Evolutionary conservation across 2,888 invertebrate genomes (phyloP).

Genomic region (Volucella zonaria): DNA sequence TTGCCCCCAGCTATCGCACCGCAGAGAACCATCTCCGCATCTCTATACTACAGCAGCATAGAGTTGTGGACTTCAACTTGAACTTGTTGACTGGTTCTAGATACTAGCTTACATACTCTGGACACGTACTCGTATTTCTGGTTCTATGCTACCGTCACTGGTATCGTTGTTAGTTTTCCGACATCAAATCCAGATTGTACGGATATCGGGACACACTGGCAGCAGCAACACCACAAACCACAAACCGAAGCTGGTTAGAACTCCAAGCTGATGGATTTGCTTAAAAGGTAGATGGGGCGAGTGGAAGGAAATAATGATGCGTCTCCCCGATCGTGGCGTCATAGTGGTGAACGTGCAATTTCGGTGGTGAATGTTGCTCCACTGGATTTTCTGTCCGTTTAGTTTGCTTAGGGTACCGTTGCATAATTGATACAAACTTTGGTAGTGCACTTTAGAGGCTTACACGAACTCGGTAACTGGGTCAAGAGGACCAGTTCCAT

Average conservation of each 20-base stretch:
- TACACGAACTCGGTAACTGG: conserved; percentile 67
- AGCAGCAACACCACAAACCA: conserved; percentile 20
- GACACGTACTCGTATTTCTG: conserved; percentile 63
- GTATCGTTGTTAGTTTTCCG: conserved; percentile 16
- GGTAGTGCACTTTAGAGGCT: conserved; percentile 30
- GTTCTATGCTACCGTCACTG: conserved; percentile 36
- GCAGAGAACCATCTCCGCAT: not conserved
- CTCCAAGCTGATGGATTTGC: conserved; percentile 42
- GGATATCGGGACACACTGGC: conserved; percentile 33
- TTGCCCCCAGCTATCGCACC: conserved; percentile 19
- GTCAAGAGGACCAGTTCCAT: conserved; percentile 69
- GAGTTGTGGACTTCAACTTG: conserved; percentile 59
- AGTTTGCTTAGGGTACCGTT: conserved; percentile 53
- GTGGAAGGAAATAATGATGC: conserved; percentile 44
- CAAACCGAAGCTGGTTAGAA: conserved; percentile 23
- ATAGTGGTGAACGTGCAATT: conserved; percentile 25
- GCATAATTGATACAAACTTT: conserved; percentile 61
- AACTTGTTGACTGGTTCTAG: conserved; percentile 61
- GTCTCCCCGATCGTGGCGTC: not conserved
- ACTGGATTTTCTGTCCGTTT: conserved; percentile 47
- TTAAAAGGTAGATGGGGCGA: not conserved
- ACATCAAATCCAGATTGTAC: conserved; percentile 44
- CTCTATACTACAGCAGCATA: conserved; percentile 8
- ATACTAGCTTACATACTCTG: not conserved
- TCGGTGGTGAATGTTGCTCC: conserved; percentile 69